Conservation (phyloP, 2,888 invertebrate species). For the Eumerus sabulonum region DNA sequence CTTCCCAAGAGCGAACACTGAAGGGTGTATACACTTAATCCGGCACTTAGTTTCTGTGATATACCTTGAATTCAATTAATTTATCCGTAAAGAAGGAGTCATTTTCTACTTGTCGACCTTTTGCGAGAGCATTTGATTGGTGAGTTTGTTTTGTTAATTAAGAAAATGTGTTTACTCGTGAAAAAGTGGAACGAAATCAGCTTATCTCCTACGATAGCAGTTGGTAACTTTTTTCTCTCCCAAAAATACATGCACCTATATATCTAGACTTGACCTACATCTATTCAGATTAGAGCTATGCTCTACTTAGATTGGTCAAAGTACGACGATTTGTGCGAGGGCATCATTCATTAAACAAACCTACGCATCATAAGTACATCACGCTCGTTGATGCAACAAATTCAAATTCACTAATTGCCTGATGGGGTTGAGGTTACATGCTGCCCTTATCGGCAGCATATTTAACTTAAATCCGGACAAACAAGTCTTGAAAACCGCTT, state of each 20-base stretch:
- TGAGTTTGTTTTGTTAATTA: no score
- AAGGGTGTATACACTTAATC: no score
- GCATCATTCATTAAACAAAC: neutral
- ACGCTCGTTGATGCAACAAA: neutral
- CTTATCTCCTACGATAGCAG: neutral
- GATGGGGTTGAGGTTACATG: slow-evolving; percentile 23
- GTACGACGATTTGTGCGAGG: neutral
- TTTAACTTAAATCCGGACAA: slow-evolving; percentile 60
- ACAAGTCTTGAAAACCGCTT: slow-evolving; percentile 55
- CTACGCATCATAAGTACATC: neutral
- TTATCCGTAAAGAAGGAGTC: no score
- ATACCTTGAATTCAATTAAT: no score
- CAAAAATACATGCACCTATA: neutral
- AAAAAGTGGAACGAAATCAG: no score
- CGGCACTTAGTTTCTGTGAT: no score
- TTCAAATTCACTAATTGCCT: slow-evolving; percentile 1
- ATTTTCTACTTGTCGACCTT: no score
- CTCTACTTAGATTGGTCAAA: neutral
- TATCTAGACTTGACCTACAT: neutral
- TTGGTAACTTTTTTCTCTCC: neutral
- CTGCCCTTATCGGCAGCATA: slow-evolving; percentile 32
- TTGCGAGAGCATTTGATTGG: no score
- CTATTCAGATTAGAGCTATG: no score
- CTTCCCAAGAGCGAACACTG: no score
- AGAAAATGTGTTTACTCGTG: no score